Evolutionary conservation across 2,797 vertebrate species (phyloP), one percentile per base, ranked within the genome.

Genomic region (Distichodus sexfasciatus): DNA sequence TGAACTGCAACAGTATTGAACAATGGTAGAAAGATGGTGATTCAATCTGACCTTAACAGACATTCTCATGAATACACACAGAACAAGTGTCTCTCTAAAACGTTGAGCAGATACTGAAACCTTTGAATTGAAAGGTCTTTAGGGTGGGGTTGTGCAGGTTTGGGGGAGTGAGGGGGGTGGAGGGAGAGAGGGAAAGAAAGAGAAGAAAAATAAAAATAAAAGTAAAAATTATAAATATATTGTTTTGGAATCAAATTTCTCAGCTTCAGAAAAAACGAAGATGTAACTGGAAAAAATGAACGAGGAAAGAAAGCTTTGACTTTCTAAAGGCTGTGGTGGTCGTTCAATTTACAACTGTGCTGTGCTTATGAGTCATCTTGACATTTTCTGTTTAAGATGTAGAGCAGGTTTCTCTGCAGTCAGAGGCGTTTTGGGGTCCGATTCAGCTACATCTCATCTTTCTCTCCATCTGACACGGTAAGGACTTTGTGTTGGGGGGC

Each of bases 331-430:
- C 36, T 54, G 44, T 77, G 12, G 28, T 31, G 31, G 44, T 6
- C n/a, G 28, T 26, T 21, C 65, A 71, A 74, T 69, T 48, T 66
- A 35, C 24, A 40, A 19, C 19, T 47, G 70, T 46, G 54, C 47
- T 58, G 3, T 63, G 83, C 65, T 78, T 75, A 65, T 91, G 88
- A 91, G 53, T 91, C 89, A 91, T 75, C 38, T 0, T 79, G 79
- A 76, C 76, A 79, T 85, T 86, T 58, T 72, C 51, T 80, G 81
- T 85, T 79, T 78, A 82, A 61, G 76, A 61, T 59, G 70, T 71
- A 80, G 61, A 79, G 54, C 64, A 60, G 72, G 59, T 74, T 81
- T 75, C 55, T 11, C 57, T 12, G 87, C 81, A 86, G 76, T 89
- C 81, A 81, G 38, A 72, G 7, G 69, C 51, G 81, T 63, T 76